Percentiles rank a stretch among this genome's conserved stretches.
Conservation (phyloP, 2,113 vertebrate genomes). For the Trichomycterus rosablanca region DNA sequence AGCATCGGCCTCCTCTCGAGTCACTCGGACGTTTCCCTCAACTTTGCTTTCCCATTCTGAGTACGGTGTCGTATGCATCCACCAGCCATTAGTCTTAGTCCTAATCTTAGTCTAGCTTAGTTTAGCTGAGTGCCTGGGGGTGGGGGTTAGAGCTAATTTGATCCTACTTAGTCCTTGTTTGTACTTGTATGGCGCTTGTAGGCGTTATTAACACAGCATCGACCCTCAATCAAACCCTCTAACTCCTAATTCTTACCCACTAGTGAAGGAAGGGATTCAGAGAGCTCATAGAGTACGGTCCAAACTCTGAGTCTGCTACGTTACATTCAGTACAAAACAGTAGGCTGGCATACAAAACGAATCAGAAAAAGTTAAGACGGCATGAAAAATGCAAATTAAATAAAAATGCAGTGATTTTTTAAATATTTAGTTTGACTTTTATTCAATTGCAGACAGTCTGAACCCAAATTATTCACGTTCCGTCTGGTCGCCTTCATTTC, state of each 20-base stretch:
- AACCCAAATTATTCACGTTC: no score
- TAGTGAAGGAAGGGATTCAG: neutral
- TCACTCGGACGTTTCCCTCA: conserved; percentile 1
- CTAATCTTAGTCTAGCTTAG: conserved; percentile 1
- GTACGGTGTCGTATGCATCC: conserved; percentile 6
- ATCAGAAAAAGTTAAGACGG: no score
- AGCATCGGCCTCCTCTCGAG: neutral
- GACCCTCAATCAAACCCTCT: conserved; percentile 8
- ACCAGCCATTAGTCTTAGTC: neutral
- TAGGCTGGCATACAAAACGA: no score
- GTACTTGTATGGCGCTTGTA: conserved; percentile 21
- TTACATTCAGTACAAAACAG: neutral
- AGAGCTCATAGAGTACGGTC: neutral
- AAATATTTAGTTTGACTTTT: no score
- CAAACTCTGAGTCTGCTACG: neutral
- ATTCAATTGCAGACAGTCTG: no score
- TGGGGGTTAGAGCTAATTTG: no score
- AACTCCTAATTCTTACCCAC: conserved; percentile 35
- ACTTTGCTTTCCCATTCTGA: conserved; percentile 2
- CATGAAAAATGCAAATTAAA: no score
- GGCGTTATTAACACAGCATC: conserved; percentile 25
- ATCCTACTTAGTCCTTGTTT: no score
- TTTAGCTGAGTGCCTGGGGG: no score
- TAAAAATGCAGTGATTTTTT: no score
- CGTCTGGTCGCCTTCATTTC: no score